These are phyloP conservation scores for Vulpes ferrilata DNA, from an alignment of 2,113 vertebrate genomes.

Conservation along the genomic window DNA sequence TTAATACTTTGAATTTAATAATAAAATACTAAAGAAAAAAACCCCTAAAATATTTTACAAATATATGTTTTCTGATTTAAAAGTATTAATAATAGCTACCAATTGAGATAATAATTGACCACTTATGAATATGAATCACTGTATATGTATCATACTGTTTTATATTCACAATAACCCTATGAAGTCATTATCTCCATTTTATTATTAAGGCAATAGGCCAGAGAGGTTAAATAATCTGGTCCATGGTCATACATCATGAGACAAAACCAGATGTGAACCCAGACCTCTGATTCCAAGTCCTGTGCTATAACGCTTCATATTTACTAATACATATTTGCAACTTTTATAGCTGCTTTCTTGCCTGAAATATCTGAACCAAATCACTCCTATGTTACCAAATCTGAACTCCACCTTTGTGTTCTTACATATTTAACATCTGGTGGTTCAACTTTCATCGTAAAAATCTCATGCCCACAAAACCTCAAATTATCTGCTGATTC, in stretches of 20 bases:
- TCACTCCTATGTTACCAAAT: neutral
- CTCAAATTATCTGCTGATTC: neutral
- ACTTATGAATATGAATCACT: neutral
- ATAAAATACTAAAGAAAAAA: conserved; percentile 37
- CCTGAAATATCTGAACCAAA: neutral
- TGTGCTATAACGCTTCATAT: neutral
- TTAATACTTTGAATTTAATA: conserved; percentile 5
- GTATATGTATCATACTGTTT: neutral
- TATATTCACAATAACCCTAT: neutral
- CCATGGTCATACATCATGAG: neutral
- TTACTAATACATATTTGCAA: neutral
- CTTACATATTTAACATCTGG: neutral
- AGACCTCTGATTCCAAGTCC: neutral
- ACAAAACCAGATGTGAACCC: neutral
- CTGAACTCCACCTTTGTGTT: neutral
- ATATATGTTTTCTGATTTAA: conserved; percentile 12
- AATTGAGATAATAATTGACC: conserved; percentile 6
- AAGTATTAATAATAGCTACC: conserved; percentile 23
- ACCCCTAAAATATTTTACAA: neutral
- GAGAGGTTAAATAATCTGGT: neutral
- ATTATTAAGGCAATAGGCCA: neutral
- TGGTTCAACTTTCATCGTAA: neutral
- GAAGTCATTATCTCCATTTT: neutral
- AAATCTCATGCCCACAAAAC: neutral
- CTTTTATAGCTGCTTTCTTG: neutral